Conservation (phyloP, 2,113 vertebrate genomes). For the Clarias batrachus region DNA sequence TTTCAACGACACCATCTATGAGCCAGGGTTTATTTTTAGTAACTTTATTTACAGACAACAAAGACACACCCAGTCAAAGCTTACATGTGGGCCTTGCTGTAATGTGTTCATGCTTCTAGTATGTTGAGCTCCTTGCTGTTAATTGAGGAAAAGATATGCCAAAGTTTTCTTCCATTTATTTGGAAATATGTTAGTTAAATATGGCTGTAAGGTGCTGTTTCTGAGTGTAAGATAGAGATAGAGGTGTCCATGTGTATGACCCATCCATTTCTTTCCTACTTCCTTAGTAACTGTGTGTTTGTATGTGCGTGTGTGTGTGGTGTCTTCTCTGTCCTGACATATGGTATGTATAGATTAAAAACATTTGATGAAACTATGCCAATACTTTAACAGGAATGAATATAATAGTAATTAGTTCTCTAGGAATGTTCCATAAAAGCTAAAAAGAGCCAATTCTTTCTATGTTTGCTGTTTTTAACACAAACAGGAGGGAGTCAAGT, state of each 20-base stretch:
- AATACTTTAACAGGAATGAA: neutral
- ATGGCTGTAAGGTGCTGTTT: neutral
- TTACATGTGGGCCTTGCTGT: neutral
- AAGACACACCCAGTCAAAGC: neutral
- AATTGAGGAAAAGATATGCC: neutral
- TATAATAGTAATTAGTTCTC: neutral
- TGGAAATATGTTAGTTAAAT: neutral
- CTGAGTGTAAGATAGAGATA: neutral
- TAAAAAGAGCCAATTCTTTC: neutral
- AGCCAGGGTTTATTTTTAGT: neutral
- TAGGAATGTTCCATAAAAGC: neutral
- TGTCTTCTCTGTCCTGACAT: neutral
- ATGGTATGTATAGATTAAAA: neutral
- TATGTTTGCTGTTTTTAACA: neutral
- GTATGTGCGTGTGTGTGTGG: neutral
- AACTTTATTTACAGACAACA: constrained; percentile 1
- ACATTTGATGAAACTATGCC: too few relatives aligned
- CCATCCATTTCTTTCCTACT: neutral
- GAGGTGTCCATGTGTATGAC: neutral
- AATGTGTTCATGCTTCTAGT: neutral
- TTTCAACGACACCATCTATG: too few relatives aligned
- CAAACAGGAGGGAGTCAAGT: neutral
- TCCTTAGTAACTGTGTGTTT: neutral
- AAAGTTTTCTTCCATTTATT: neutral
- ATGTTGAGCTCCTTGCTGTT: neutral